Base-by-base conservation (phyloP, 1,140 invertebrate species). In the Drosophila tani region DNA sequence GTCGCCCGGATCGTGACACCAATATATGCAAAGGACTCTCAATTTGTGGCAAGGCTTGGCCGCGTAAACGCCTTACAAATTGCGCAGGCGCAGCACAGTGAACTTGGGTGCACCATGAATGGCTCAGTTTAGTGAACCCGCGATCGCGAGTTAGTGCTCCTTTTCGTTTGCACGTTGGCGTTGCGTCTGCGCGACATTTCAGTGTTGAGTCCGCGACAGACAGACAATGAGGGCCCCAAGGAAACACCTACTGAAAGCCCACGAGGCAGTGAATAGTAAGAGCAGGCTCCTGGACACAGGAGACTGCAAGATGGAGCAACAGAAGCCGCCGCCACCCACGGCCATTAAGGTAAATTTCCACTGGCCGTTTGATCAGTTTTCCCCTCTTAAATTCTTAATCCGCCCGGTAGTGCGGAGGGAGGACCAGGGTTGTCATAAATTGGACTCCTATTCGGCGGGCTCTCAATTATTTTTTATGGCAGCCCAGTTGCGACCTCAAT, bases 21-120 rank as follows among this genome's bases (percentile, higher is more conserved):
- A 14, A 60, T 40, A 56, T 56, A 56, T 56, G 32, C 63, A 80
- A 56, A 88, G 80, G 80, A 86, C 51, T 62, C 45, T 29, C 14
- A 41, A 70, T 64, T 75, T 49, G 47, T 29, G 51, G 24, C 69
- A 41, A 73, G 79, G 84, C 83, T 83, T 80, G 83, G 76, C 80
- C 43, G 59, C 68, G 68, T 84, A 81, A 88, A 88, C 63, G 77
- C 47, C 63, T 74, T 71, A 77, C 81, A 88, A 88, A 87, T 83
- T 81, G 83, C 76, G 58, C 53, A 71, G 64, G 70, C 78, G 78
- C 66, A 78, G 68, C 51, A 24, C 53, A 56, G 53, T 32, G 68
- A 35, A 56, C 70, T 14, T 55, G 51, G 19, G 51, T 74, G 51
- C 45, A 56, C 19, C 19, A 57, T 59, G 57, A 38, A 43, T 45